Evolutionary conservation across 2,113 vertebrate genomes (phyloP), one percentile per base, ranked within the genome.

Genomic region (Corythaeola cristata): DNA sequence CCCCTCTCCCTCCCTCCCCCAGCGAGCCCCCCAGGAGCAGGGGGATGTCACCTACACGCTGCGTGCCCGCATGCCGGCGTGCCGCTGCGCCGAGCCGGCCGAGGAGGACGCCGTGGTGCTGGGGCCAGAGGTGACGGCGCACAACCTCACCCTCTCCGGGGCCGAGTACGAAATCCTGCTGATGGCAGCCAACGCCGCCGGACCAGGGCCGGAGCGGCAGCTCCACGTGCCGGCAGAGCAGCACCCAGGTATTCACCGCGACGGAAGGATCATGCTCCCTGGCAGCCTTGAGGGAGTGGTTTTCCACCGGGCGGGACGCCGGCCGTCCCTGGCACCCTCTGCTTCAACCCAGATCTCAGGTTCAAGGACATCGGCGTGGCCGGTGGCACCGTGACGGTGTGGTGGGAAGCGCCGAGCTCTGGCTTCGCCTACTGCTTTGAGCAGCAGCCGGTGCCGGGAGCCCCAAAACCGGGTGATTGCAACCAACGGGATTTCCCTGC

Each of bases 141-240:
- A 68, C 80, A 88, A 52, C 79, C 37, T 94, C 26, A 24, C 59
- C 9, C 92, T 98, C 6, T 98, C 97, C 0, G 97, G 96, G 2
- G 98, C 97, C 0, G 96, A 95, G 12, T 97, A 98, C 0, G 4
- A 96, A 17, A n/a, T 98, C 85, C 62, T 84, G 0, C 13, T 98
- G 32, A 4, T 20, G 0, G 74, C 96, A 0, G 4, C 3, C 35
- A 97, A 95, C 0, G 68, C 75, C 0, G 95, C 93, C 0, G 97
- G 98, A 32, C 7, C 2, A 0, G 85, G 96, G 4, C 91, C 74
- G 0, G 44, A 10, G 0, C 21, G 1, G 85, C 93, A 32, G 1
- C 90, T 96, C 91, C 71, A 0, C 2, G 69, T 98, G 16, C 96
- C 97, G 0, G 88, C 98, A 8, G 88, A 41, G 11, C 52, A 49